phyloP scores from a whole-genome alignment of 2,797 vertebrate genomes.

The Anguilla anguilla region DNA sequence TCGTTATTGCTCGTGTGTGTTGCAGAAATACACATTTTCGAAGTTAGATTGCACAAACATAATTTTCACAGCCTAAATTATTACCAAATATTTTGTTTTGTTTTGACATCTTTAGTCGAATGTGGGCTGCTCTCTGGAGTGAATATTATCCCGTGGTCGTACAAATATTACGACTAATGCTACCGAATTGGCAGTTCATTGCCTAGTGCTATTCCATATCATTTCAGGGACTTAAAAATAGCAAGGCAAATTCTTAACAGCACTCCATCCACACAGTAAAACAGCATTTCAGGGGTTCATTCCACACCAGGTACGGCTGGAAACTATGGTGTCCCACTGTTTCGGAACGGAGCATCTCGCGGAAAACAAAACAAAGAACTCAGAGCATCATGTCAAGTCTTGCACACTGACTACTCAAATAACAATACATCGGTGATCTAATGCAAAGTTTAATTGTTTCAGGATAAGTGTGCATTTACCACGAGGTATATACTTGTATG shows the following conservation, averaged over 20 bases:
- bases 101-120: not conserved
- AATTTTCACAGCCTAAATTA: not conserved
- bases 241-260: not conserved
- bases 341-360: not conserved
- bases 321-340: not conserved
- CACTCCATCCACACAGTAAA: not conserved
- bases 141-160: not conserved
- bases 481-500: too few relatives aligned
- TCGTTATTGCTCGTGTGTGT: not conserved
- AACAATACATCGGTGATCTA: constrained; percentile 40
- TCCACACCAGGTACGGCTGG: not conserved
- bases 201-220: not conserved
- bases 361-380: constrained; percentile 10
- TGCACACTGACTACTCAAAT: not conserved
- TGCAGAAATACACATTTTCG: not conserved
- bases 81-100: not conserved
- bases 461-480: not conserved
- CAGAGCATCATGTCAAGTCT: not conserved
- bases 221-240: not conserved
- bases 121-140: not conserved
- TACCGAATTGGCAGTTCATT: not conserved
- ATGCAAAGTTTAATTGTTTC: not conserved
- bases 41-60: not conserved
- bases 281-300: not conserved
- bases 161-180: not conserved